phyloP scores from a whole-genome alignment of 2,888 invertebrate genomes.

The Lutraria lutraria region DNA sequence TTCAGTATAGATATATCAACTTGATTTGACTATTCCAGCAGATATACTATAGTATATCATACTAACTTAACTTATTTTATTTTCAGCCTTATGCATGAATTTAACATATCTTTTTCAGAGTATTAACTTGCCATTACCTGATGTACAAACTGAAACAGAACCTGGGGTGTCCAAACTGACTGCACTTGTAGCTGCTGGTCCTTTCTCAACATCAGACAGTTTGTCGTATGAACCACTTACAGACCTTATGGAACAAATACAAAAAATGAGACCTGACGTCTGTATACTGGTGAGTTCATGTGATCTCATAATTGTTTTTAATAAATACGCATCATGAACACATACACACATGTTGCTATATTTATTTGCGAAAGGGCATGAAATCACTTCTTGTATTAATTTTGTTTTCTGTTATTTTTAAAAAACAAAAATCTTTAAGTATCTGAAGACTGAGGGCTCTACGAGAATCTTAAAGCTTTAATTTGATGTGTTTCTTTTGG shows the following conservation, averaged over 20 bases:
- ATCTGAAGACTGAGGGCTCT: too few species aligned
- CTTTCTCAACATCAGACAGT: slow-evolving; percentile 93
- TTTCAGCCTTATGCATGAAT: background rate
- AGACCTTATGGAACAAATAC: slow-evolving; percentile 91
- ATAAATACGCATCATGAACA: background rate
- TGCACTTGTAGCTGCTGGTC: slow-evolving; percentile 93
- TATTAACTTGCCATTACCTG: slow-evolving; percentile 52
- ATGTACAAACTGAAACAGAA: slow-evolving; percentile 31
- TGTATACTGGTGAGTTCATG: slow-evolving; percentile 89
- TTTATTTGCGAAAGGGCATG: too few species aligned
- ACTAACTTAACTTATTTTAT: too few species aligned
- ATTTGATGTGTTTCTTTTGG: too few species aligned
- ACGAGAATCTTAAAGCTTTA: too few species aligned
- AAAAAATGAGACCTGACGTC: slow-evolving; percentile 91
- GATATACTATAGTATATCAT: background rate
- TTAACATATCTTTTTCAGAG: slow-evolving; percentile 13
- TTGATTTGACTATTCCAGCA: background rate
- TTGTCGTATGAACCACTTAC: slow-evolving; percentile 93
- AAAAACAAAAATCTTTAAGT: too few species aligned
- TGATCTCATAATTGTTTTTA: background rate
- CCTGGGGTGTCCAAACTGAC: slow-evolving; percentile 79
- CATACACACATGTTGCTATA: background rate
- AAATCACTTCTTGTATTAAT: too few species aligned
- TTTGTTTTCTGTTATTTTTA: too few species aligned
- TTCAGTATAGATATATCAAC: background rate